Evolutionary conservation across 2,797 vertebrate genomes (phyloP).

Genomic region (Yasuhikotakia modesta): DNA sequence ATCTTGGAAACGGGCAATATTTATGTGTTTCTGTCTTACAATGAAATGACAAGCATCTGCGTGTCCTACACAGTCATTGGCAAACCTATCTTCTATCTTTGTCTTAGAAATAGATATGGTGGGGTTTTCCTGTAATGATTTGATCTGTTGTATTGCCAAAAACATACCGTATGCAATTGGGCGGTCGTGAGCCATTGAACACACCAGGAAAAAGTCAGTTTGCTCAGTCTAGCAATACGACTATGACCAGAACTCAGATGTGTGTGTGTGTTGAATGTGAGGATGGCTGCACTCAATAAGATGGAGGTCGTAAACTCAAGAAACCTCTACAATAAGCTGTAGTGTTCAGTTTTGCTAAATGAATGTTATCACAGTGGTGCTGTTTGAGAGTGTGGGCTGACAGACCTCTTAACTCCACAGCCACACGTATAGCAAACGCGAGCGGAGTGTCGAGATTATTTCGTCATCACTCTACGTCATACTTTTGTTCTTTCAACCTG

Average conservation of each 20-base stretch:
- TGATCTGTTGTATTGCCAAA: slow-evolving; percentile 75
- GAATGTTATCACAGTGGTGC: slow-evolving; percentile 75
- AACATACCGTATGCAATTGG: slow-evolving; percentile 67
- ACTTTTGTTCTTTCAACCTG: slow-evolving; percentile 68
- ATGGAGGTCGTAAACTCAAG: no score
- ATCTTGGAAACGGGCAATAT: slow-evolving; percentile 81
- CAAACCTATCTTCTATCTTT: slow-evolving; percentile 67
- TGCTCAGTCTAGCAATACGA: slow-evolving; percentile 74
- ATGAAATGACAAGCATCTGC: slow-evolving; percentile 65
- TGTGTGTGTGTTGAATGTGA: slow-evolving; percentile 42
- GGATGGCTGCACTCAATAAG: slow-evolving; percentile 30
- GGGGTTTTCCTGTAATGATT: slow-evolving; percentile 62
- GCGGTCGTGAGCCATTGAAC: slow-evolving; percentile 59
- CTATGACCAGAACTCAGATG: slow-evolving; percentile 66
- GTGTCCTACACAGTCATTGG: slow-evolving; percentile 71
- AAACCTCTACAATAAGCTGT: slow-evolving; percentile 34
- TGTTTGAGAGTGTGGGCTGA: slow-evolving; percentile 71
- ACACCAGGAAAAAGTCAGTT: slow-evolving; percentile 53
- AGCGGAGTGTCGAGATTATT: slow-evolving; percentile 39
- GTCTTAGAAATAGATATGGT: slow-evolving; percentile 64
- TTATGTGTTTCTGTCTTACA: slow-evolving; percentile 71
- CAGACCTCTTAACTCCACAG: neutral
- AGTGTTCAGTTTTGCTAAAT: slow-evolving; percentile 57
- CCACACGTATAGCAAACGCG: no score
- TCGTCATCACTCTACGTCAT: slow-evolving; percentile 59